Base-by-base conservation (phyloP, 1,140 invertebrate species). In the Drosophila virilis region DNA sequence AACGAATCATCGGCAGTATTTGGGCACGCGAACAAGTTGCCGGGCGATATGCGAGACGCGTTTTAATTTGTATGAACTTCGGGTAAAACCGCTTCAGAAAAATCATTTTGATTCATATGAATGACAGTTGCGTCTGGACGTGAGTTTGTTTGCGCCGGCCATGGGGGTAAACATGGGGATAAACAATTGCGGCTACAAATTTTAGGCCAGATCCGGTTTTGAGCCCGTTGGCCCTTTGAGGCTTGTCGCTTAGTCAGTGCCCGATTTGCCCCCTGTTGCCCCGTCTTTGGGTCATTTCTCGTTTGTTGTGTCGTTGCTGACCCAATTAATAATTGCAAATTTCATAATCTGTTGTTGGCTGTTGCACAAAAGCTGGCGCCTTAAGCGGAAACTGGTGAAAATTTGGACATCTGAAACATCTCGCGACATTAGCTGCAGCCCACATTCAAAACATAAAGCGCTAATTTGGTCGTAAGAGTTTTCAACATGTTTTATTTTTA, bases 301-400 rank as follows among this genome's bases (percentile, higher is more conserved):
- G 61, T 62, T 65, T 51, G 78, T 80, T 17, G 15, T 48, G 46
- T 66, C 66, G 46, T 72, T 74, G 52, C 45, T 88, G 83, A 88
- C 83, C 83, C 84, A 88, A 88, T 88, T 88, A 81, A 74, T 88
- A 79, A 85, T 80, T 85, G 81, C 81, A 68, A 74, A 82, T 85
- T 85, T 69, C 82, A 82, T 75, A 85, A 85, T 66, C 68, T 8
- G 12, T 51, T 42, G 38, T 52, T 46, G 22, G 48, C 8, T 45
- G 52, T 74, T 75, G 62, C 75, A 75, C 65, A 79, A 82, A 43
- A 61, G 7, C 17, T 22, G 42, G 37, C 51, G 61, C 78, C 82
- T 86, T 88, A 88, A 74, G 65, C 67, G 83, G 83, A 80, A 86
- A 86, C 62, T 84, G 48, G 55, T 67, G 51, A 77, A 74, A 71